phyloP scores from a whole-genome alignment of 2,797 vertebrate genomes.

The Halcyon chelicuti region DNA sequence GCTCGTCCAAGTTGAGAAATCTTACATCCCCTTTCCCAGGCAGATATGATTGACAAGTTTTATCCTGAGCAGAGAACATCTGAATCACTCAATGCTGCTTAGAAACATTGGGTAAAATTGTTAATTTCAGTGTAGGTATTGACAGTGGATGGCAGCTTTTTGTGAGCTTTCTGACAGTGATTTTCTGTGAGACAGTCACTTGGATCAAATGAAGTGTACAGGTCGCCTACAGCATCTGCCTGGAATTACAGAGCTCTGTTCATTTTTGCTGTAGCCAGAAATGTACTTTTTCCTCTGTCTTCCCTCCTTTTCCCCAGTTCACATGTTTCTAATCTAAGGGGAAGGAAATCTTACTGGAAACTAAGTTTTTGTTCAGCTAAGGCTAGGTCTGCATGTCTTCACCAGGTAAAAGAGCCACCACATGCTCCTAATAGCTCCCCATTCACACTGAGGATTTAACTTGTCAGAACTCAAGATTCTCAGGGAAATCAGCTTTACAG shows the following conservation, averaged over 20 bases:
- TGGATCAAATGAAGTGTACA: neutral
- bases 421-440: neutral
- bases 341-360: neutral
- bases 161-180: neutral
- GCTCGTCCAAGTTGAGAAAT: neutral
- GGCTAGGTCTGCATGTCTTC: neutral
- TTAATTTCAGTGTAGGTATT: neutral
- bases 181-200: neutral
- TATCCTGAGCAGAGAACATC: neutral
- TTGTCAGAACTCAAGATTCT: neutral
- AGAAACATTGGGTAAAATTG: neutral
- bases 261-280: neutral
- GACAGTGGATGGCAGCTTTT: neutral
- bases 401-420: neutral
- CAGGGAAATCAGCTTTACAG: neutral
- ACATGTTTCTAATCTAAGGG: neutral
- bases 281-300: neutral
- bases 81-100: neutral
- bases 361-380: neutral
- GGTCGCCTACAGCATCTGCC: neutral
- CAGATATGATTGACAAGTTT: neutral
- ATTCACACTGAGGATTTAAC: neutral
- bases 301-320: neutral
- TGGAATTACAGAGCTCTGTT: neutral
- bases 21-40: neutral